A percentile compares a stretch with the other conserved stretches of the same genome.
Evolutionary conservation across 2,113 vertebrate species (phyloP).

Genomic region (Dasyornis broadbenti): DNA sequence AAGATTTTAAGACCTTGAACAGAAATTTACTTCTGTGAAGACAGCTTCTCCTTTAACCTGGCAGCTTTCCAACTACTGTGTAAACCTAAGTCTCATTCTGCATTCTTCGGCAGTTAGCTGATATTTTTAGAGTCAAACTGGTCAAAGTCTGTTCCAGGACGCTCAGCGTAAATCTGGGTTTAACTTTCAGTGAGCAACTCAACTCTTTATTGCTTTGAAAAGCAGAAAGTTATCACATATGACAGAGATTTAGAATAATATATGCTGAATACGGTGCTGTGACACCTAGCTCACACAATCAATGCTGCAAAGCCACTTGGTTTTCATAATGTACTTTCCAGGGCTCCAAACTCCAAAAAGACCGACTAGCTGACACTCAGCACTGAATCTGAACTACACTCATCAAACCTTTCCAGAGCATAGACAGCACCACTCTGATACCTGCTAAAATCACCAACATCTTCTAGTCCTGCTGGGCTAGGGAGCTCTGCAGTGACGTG

Average conservation of each 20-base stretch:
- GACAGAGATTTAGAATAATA: not conserved
- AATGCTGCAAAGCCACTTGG: not conserved
- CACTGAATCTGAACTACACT: not conserved
- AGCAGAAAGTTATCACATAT: not conserved
- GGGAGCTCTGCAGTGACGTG: rapidly evolving
- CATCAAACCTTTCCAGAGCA: not conserved
- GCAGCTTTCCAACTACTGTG: conserved; percentile 13
- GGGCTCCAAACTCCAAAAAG: not conserved
- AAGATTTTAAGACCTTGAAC: not conserved
- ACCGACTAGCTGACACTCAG: rapidly evolving
- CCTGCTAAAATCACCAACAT: not conserved
- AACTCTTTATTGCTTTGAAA: not conserved
- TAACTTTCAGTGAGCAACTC: not conserved
- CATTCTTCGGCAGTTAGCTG: conserved; percentile 48
- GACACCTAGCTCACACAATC: not conserved
- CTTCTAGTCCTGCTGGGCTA: not conserved
- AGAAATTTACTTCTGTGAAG: not conserved
- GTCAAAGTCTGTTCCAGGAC: conserved; percentile 6
- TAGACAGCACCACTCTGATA: not conserved
- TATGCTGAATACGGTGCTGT: not conserved
- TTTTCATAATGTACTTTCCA: not conserved
- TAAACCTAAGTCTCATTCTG: conserved; percentile 35
- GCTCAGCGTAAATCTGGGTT: not conserved
- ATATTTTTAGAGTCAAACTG: conserved; percentile 30
- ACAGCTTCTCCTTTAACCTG: conserved; percentile 2